These are phyloP conservation scores for Trichomalopsis sarcophagae DNA, from an alignment of 1,140 invertebrate genomes.

Conservation along the genomic window DNA sequence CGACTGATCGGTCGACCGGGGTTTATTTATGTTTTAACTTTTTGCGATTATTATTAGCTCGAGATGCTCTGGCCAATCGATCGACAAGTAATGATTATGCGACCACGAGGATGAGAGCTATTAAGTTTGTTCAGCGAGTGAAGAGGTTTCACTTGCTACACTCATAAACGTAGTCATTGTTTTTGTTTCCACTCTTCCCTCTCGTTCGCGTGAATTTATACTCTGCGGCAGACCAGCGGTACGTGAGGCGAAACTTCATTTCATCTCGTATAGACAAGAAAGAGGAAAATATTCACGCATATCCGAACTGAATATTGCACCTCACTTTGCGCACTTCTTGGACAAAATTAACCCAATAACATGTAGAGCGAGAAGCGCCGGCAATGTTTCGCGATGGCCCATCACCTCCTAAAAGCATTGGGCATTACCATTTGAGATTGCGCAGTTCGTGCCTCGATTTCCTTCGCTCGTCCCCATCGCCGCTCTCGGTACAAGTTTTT, in stretches of 20 bases:
- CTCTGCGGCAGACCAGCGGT: constrained; percentile 21
- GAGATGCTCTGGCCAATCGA: no score
- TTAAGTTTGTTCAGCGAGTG: no score
- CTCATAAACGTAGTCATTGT: constrained; percentile 23
- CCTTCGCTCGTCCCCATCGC: no score
- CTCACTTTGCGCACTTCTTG: background rate
- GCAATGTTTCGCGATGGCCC: background rate
- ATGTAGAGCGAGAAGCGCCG: background rate
- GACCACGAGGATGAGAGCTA: no score
- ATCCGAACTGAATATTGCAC: background rate
- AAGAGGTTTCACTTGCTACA: constrained; percentile 1
- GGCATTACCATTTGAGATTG: constrained; percentile 5
- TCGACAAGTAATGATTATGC: no score
- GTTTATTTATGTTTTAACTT: no score
- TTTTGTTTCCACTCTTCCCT: constrained; percentile 17
- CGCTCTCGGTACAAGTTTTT: background rate
- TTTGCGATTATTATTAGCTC: no score
- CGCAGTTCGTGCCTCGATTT: background rate
- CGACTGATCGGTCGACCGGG: no score
- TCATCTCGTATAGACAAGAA: constrained; percentile 25
- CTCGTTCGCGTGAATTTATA: constrained; percentile 53
- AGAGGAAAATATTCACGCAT: constrained; percentile 11
- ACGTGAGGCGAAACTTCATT: constrained; percentile 54
- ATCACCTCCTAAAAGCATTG: background rate
- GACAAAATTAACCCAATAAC: background rate